phyloP scores from a whole-genome alignment of 2,888 invertebrate species.

The Chrysomela aeneicollis region DNA sequence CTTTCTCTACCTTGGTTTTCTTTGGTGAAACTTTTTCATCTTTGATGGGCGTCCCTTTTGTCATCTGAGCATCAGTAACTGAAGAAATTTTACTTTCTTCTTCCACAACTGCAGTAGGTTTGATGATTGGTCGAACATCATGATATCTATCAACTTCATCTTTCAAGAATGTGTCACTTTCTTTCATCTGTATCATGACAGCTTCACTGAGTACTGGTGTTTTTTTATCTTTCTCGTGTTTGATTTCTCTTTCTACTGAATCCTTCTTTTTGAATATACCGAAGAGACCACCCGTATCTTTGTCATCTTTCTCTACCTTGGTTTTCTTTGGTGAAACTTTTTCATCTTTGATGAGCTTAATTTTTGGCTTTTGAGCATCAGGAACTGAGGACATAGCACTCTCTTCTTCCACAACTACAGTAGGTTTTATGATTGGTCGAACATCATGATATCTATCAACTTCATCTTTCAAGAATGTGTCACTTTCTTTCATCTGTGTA shows the following conservation, averaged over 20 bases:
- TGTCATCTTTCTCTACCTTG: constrained; percentile 8
- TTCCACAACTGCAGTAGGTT: neutral
- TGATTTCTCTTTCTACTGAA: constrained; percentile 24
- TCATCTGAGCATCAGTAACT: constrained; percentile 25
- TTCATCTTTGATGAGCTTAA: constrained; percentile 10
- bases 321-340: constrained; percentile 25
- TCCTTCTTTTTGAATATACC: constrained; percentile 46
- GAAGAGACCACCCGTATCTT: constrained; percentile 30
- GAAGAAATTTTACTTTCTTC: neutral
- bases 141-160: constrained; percentile 45
- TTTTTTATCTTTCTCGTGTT: constrained; percentile 6
- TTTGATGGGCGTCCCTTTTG: neutral
- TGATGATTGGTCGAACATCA: constrained; percentile 37
- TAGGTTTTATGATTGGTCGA: constrained; percentile 22
- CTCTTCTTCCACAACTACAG: constrained; percentile 19
- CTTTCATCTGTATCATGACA: neutral
- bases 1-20: constrained; percentile 27
- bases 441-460: constrained; percentile 45
- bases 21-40: constrained; percentile 6
- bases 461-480: constrained; percentile 44
- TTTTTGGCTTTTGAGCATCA: neutral
- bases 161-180: constrained; percentile 36
- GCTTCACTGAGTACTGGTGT: neutral
- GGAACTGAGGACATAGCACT: neutral
- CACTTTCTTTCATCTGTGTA: constrained; percentile 13